Evolutionary conservation across 2,113 vertebrate genomes (phyloP).

Genomic region (Cepphus grylle): DNA sequence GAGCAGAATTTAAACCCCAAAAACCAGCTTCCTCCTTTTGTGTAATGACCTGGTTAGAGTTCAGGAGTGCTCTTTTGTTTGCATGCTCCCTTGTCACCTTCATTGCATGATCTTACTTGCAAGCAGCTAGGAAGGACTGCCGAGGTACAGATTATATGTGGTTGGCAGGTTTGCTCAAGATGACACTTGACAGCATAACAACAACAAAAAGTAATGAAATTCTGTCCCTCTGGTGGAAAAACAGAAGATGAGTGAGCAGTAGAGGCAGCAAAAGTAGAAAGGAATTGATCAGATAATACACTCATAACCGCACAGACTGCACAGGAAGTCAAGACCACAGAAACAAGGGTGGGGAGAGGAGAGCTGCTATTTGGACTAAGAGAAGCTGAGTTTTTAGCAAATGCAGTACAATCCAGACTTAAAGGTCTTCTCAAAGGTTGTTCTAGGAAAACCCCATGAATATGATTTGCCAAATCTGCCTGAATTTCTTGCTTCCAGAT

Average conservation of each 20-base stretch:
- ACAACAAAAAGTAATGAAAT: background rate
- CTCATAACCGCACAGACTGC: background rate
- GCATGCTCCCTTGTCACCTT: background rate
- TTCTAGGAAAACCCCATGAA: background rate
- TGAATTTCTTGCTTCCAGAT: background rate
- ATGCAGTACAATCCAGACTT: background rate
- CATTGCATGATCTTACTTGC: background rate
- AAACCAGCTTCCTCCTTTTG: background rate
- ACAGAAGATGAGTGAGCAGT: background rate
- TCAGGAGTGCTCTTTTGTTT: background rate
- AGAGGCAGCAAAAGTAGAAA: background rate
- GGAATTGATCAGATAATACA: background rate
- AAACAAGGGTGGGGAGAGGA: background rate
- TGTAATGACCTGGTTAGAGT: background rate
- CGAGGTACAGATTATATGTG: background rate
- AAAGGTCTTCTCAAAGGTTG: background rate
- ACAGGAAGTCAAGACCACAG: background rate
- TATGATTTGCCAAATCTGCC: background rate
- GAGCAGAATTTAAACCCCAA: background rate
- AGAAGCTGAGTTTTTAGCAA: background rate
- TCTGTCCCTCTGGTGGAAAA: background rate
- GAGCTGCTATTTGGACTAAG: background rate
- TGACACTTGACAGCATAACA: background rate
- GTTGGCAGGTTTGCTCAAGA: background rate
- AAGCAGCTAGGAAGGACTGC: background rate